Evolutionary conservation across 2,797 vertebrate species (phyloP), one percentile per base, ranked within the genome.

Genomic region (Morelia viridis): DNA sequence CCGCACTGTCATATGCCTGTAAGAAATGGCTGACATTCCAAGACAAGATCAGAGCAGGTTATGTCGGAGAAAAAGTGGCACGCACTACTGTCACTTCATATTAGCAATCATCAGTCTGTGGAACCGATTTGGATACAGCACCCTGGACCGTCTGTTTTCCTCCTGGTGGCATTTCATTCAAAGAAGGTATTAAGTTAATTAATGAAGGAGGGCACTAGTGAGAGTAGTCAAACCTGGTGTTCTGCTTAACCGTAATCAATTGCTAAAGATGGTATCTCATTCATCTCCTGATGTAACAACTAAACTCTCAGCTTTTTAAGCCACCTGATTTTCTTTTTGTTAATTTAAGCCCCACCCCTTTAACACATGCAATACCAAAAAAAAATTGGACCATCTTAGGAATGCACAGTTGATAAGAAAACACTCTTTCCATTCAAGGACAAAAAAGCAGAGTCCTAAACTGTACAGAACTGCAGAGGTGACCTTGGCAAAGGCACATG

Each of bases 71-170:
- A 22, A 46, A 80, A 80, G 9, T 41, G 71, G 41, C 71, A 76
- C 1, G 3, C 1, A 0, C 46, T 35, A 46, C 15, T 24, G n/a
- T 50, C 35, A 0, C 60, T 50, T 62, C 17, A 1, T 15, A 83
- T 83, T 61, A 50, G n/a, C 57, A 1, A 62, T n/a, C 35, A 6
- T 24, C 15, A 85, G 83, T 35, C 22, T 50, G 62, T 8, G 12
- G 46, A 9, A 11, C 0, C 6, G 28, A 19, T 62, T 53, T 13
- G 31, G 46, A 11, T 11, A 80, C 35, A 24, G 35, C 24, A 91
- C 5, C 26, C 92, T 93, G 58, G 2, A 17, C 0, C 64, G 22
- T 0, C 1, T 0, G 0, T 0, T 1, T 62, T 58, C 28, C 53
- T 13, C 26, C 90, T 28, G 0, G n/a, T 64, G 50, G 22, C 15